A percentile compares a stretch with the other conserved stretches of the same genome.
Evolutionary conservation across 2,113 vertebrate species (phyloP).

Genomic region (Nycticebus coucang): DNA sequence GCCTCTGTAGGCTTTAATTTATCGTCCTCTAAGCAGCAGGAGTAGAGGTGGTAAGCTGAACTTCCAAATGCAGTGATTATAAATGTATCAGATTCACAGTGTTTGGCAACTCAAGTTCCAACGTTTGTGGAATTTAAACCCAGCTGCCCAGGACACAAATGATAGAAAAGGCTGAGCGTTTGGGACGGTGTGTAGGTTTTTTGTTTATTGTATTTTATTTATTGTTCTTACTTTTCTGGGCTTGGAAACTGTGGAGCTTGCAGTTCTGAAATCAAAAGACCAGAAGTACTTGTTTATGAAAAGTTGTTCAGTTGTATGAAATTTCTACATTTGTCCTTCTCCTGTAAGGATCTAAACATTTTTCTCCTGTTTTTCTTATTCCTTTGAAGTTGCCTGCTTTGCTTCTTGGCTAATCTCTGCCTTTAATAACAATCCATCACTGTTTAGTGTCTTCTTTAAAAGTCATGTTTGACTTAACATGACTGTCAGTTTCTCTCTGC

Average conservation of each 20-base stretch:
- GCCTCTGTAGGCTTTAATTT: not conserved
- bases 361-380: not conserved
- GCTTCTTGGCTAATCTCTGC: slow-evolving; percentile 61
- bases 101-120: not conserved
- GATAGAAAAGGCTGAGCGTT: not conserved
- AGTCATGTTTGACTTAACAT: slow-evolving; percentile 70
- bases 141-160: not conserved
- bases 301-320: not conserved
- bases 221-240: not conserved
- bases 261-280: not conserved
- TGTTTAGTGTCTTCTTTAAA: slow-evolving; percentile 63
- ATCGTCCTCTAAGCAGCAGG: not conserved
- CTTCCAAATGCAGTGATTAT: not conserved
- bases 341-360: not conserved
- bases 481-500: slow-evolving; percentile 67
- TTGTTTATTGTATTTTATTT: not conserved
- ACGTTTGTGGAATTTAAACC: not conserved
- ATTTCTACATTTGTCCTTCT: slow-evolving; percentile 21
- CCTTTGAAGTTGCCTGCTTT: slow-evolving; percentile 69
- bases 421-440: slow-evolving; percentile 65
- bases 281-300: not conserved
- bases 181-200: not conserved
- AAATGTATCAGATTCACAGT: not conserved
- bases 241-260: not conserved
- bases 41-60: not conserved